Evolutionary conservation across 2,888 invertebrate species (phyloP).

Genomic region (Homarus gammarus): DNA sequence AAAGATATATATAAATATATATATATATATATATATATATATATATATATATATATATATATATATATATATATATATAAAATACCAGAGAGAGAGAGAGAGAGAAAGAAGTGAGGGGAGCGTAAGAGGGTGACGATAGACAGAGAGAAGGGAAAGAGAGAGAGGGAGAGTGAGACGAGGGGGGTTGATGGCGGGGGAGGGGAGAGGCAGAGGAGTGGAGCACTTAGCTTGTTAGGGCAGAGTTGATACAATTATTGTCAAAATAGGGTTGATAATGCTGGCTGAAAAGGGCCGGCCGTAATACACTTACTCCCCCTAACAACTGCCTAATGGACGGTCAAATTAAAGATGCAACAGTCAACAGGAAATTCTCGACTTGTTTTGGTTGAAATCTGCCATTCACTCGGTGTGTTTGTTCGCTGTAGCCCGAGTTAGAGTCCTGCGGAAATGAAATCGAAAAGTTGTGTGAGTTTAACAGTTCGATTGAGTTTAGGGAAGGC

Average conservation of each 20-base stretch:
- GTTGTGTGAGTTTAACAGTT: conserved; percentile 21
- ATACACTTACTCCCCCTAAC: conserved; percentile 65
- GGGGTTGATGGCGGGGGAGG: neutral
- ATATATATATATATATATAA: too few species aligned
- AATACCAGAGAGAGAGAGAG: neutral
- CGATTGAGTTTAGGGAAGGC: conserved; percentile 27
- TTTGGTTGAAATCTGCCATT: conserved; percentile 22
- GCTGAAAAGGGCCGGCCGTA: conserved; percentile 60
- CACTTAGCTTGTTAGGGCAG: conserved; percentile 68
- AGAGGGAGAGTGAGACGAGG: conserved; percentile 1
- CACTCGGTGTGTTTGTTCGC: neutral
- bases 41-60: too few species aligned
- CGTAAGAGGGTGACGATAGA: neutral
- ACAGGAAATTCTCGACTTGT: conserved; percentile 47
- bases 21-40: too few species aligned
- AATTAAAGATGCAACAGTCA: conserved; percentile 63
- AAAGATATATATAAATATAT: too few species aligned
- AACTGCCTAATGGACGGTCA: conserved; percentile 57
- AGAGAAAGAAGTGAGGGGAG: too few species aligned
- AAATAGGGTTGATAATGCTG: conserved; percentile 69
- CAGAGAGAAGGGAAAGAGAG: neutral
- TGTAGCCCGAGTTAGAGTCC: neutral
- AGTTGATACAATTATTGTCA: conserved; percentile 69
- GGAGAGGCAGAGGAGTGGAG: conserved; percentile 50
- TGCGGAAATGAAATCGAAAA: conserved; percentile 22